Conservation (phyloP, 2,113 vertebrate species). For the Nibea coibor region DNA sequence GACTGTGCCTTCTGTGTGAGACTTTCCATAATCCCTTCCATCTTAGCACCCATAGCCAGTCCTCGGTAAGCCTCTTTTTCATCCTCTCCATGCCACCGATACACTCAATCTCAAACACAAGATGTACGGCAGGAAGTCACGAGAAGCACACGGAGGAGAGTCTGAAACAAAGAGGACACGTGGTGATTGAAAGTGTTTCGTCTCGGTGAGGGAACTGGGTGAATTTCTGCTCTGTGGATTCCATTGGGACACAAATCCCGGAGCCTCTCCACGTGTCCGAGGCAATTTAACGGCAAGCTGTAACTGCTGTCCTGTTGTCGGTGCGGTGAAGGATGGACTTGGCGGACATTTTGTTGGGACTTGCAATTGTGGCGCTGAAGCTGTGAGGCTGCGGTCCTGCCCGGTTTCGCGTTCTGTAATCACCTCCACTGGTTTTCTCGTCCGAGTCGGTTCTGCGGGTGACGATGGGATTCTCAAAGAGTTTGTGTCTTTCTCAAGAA, state of each 20-base stretch:
- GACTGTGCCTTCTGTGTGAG: conserved; percentile 38
- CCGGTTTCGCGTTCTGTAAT: neutral
- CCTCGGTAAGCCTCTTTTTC: conserved; percentile 54
- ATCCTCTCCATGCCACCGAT: conserved; percentile 42
- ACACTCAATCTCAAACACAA: conserved; percentile 40
- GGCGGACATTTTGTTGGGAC: conserved; percentile 59
- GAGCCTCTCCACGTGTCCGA: conserved; percentile 37
- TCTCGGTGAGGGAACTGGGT: neutral
- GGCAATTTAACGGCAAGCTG: conserved; percentile 50
- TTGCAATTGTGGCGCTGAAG: conserved; percentile 32
- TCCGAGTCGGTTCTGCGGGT: conserved; percentile 18
- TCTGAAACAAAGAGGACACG: conserved; percentile 33
- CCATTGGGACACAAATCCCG: conserved; percentile 45
- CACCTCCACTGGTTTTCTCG: conserved; percentile 16
- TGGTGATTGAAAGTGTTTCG: conserved; percentile 39
- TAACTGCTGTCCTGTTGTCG: conserved; percentile 24
- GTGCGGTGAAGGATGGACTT: conserved; percentile 51
- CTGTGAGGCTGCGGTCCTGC: conserved; percentile 31
- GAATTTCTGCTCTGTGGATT: conserved; percentile 42
- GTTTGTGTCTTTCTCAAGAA: conserved; percentile 24
- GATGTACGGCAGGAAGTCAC: conserved; percentile 33
- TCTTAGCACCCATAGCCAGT: conserved; percentile 52
- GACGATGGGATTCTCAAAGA: conserved; percentile 25
- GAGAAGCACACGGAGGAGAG: conserved; percentile 38
- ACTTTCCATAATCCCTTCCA: conserved; percentile 61